Evolutionary conservation across 2,113 vertebrate genomes (phyloP), one percentile per base, ranked within the genome.

Genomic region (Mesoclemmys tuberculata): DNA sequence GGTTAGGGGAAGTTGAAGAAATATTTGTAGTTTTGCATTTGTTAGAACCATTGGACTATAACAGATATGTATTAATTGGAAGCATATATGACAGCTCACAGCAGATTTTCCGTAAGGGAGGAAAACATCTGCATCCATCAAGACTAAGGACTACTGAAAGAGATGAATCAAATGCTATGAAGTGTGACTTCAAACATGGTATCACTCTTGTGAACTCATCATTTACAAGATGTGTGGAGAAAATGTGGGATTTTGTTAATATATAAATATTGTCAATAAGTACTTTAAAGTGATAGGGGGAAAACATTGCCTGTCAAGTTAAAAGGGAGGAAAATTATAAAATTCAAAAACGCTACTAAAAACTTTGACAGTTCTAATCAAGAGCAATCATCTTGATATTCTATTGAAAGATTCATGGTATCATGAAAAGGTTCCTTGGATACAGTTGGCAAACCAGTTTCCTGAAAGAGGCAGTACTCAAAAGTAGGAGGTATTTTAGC

Each of bases 11-110:
- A 98, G 90, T 93, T 96, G 96, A 97, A 97, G 84, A 95, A 96
- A 92, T 96, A 95, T 94, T 94, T 98, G 95, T 90, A 97, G 95
- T 95, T 97, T 97, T 98, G 93, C 95, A 97, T 95, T 95, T 97
- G 95, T 97, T 96, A 87, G 95, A 97, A 84, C 87, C 93, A 91
- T 94, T 98, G 97, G 97, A 92, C 97, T 98, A 96, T 97, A 98
- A 97, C 97, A 96, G 98, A 98, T 95, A 97, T 93, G 90, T 96
- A 97, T 98, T 98, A 98, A 98, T 98, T 98, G 97, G 95, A 94
- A 98, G 96, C 90, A 89, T 95, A 96, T 98, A 90, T 98, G 98
- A 98, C 98, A 98, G 96, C 94, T 97, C 85, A 71, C 86, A 95
- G 80, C 77, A 92, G 75, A 94, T 97, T 93, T 95, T 95, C 92